Evolutionary conservation across 2,888 invertebrate genomes (phyloP).

Genomic region (Aphidius colemani): DNA sequence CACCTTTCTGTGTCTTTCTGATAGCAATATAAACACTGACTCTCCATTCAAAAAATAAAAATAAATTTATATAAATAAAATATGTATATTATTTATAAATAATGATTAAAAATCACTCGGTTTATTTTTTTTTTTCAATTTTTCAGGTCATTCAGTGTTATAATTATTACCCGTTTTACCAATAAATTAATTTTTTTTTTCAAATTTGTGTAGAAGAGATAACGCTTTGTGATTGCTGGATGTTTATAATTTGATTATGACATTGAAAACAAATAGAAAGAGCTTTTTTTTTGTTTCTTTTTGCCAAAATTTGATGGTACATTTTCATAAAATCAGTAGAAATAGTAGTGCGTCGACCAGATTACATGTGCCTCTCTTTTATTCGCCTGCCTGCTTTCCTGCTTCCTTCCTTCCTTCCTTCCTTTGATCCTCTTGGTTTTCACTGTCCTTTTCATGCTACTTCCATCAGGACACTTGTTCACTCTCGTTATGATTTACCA

Average conservation of each 20-base stretch:
- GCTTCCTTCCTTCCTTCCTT: slow-evolving; percentile 40
- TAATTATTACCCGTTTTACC: too few species aligned
- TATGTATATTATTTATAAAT: neutral
- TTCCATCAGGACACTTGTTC: too few species aligned
- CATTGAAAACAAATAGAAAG: neutral
- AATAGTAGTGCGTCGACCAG: slow-evolving; percentile 44
- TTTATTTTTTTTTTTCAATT: slow-evolving; percentile 14
- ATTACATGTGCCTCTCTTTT: slow-evolving; percentile 50
- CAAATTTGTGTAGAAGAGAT: too few species aligned
- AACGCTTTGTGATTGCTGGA: too few species aligned
- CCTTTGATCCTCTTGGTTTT: slow-evolving; percentile 31
- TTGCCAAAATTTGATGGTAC: too few species aligned
- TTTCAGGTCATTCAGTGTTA: neutral
- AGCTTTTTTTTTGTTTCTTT: too few species aligned
- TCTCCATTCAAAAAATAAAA: slow-evolving; percentile 38
- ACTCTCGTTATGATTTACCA: slow-evolving; percentile 31
- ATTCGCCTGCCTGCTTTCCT: slow-evolving; percentile 35
- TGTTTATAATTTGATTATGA: neutral
- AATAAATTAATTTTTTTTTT: too few species aligned
- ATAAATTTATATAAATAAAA: neutral
- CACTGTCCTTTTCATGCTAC: slow-evolving; percentile 15
- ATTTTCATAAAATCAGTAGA: too few species aligned
- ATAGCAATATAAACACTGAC: slow-evolving; percentile 56
- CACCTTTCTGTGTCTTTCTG: slow-evolving; percentile 55
- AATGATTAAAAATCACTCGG: neutral